Conservation (phyloP, 2,888 invertebrate species). For the Polyploca ridens region DNA sequence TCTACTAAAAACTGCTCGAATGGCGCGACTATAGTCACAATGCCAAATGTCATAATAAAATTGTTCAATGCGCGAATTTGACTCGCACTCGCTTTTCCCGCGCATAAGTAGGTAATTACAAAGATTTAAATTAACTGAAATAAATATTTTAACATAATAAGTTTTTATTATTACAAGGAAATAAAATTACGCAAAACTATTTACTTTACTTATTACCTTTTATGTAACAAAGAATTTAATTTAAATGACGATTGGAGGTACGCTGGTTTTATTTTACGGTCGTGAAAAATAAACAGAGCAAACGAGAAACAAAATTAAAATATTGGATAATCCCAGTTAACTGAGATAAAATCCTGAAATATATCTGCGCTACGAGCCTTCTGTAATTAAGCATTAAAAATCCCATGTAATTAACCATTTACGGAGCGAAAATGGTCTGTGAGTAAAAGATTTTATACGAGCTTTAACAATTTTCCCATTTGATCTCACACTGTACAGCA, state of each 20-base stretch:
- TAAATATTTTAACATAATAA: no score
- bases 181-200: neutral
- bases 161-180: no score
- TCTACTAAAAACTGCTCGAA: no score
- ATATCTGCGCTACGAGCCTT: slow-evolving; percentile 32
- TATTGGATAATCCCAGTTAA: slow-evolving; percentile 35
- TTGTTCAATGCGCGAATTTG: no score
- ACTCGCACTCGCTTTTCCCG: no score
- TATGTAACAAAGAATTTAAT: neutral
- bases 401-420: slow-evolving; percentile 40
- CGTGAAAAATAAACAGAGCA: neutral
- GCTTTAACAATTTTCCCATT: slow-evolving; percentile 37
- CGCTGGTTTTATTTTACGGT: neutral
- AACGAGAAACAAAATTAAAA: slow-evolving; percentile 32
- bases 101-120: no score
- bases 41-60: no score
- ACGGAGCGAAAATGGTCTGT: slow-evolving; percentile 45
- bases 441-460: slow-evolving; percentile 43
- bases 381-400: slow-evolving; percentile 45
- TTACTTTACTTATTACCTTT: neutral
- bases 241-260: neutral
- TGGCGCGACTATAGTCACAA: no score
- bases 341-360: slow-evolving; percentile 36
- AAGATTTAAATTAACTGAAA: no score
- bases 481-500: neutral